phyloP scores from a whole-genome alignment of 2,888 invertebrate genomes.

The Endotricha flammealis region DNA sequence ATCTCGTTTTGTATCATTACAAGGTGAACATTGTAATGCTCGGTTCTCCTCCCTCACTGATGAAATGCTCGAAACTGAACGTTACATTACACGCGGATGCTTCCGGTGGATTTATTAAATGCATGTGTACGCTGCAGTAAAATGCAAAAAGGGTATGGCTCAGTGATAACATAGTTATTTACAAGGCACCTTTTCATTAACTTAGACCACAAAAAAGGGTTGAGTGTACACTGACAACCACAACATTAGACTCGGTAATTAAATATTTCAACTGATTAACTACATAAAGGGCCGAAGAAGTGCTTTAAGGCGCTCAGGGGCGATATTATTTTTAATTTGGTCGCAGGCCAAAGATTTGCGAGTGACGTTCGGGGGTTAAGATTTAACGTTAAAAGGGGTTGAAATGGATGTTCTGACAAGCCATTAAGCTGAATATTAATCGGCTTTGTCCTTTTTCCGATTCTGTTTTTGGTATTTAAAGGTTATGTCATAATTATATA shows the following conservation, averaged over 20 bases:
- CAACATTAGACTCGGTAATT: slow-evolving; percentile 59
- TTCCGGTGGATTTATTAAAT: too few species aligned
- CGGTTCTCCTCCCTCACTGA: too few species aligned
- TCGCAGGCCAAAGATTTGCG: slow-evolving; percentile 52
- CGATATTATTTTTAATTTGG: slow-evolving; percentile 70
- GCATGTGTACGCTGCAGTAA: too few species aligned
- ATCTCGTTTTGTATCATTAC: too few species aligned
- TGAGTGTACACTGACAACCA: slow-evolving; percentile 38
- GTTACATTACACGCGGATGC: too few species aligned
- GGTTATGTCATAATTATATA: not conserved
- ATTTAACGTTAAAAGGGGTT: slow-evolving; percentile 49
- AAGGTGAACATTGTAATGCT: too few species aligned
- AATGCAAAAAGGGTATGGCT: too few species aligned
- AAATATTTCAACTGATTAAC: slow-evolving; percentile 77
- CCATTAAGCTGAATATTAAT: slow-evolving; percentile 62
- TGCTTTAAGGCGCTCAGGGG: slow-evolving; percentile 47
- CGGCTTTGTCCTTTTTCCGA: slow-evolving; percentile 41
- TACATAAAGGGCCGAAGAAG: slow-evolving; percentile 53
- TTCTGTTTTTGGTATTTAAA: slow-evolving; percentile 4
- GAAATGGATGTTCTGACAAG: slow-evolving; percentile 44
- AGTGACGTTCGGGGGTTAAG: slow-evolving; percentile 48
- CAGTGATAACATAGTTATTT: too few species aligned
- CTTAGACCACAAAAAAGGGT: slow-evolving; percentile 32
- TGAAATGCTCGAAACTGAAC: too few species aligned
- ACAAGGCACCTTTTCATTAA: too few species aligned